Evolutionary conservation across 1,140 invertebrate species (phyloP).

Genomic region (Zaprionus ornatus): DNA sequence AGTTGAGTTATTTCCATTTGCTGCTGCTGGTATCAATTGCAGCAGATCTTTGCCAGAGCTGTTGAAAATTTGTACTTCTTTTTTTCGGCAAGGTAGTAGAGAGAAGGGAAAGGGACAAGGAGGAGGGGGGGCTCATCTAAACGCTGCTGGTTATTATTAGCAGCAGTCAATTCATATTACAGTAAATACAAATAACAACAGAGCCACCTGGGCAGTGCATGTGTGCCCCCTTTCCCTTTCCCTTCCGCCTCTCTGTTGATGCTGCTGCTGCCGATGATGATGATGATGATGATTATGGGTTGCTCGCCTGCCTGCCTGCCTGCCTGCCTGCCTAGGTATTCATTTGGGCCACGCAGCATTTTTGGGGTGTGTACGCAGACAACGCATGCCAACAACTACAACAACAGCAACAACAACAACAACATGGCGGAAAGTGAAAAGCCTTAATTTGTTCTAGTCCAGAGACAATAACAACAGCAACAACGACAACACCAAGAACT

Average conservation of each 20-base stretch:
- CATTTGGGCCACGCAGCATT: conserved; percentile 68
- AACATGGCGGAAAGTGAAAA: conserved; percentile 68
- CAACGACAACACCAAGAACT: neutral
- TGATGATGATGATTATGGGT: conserved; percentile 76
- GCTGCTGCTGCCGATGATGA: conserved; percentile 32
- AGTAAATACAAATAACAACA: conserved; percentile 71
- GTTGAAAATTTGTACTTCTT: conserved; percentile 51
- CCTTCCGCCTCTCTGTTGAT: neutral
- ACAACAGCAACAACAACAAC: conserved; percentile 13
- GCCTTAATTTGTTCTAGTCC: conserved; percentile 68
- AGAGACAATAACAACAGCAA: conserved; percentile 33
- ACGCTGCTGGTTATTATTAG: conserved; percentile 74
- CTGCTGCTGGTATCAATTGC: conserved; percentile 61
- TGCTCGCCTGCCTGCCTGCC: conserved; percentile 35
- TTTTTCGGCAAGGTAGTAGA: conserved; percentile 15
- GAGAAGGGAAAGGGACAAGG: neutral
- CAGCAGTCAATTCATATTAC: conserved; percentile 75
- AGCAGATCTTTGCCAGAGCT: conserved; percentile 55
- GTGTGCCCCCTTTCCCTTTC: neutral
- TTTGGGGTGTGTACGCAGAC: conserved; percentile 40
- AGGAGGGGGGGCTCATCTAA: conserved; percentile 29
- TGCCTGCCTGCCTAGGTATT: conserved; percentile 66
- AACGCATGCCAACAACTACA: conserved; percentile 25
- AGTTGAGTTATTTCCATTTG: conserved; percentile 72
- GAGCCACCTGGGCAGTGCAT: conserved; percentile 45